These are phyloP conservation scores for Hirtodrosophila confusa DNA, from an alignment of 2,888 invertebrate species.

Conservation along the genomic window DNA sequence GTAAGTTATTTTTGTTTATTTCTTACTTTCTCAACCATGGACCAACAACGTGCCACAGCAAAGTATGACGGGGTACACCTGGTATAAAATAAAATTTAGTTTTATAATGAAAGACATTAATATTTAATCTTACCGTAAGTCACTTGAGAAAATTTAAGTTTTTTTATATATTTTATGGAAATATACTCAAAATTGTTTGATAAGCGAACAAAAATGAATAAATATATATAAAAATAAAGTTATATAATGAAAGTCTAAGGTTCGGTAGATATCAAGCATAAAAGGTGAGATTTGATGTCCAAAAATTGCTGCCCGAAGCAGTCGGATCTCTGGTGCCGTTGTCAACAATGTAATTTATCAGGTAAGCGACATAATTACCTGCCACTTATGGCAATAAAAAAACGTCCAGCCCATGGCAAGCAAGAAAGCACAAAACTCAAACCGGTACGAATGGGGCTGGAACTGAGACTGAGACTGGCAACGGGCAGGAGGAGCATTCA, in stretches of 20 bases:
- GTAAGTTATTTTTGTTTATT: too few relatives aligned
- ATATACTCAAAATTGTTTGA: too few relatives aligned
- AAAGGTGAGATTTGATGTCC: constrained; percentile 46
- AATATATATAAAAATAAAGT: too few relatives aligned
- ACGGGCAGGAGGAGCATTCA: constrained; percentile 58
- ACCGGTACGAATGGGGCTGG: constrained; percentile 9
- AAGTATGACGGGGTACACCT: too few relatives aligned
- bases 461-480: constrained; percentile 3
- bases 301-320: constrained; percentile 40
- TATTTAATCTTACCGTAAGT: too few relatives aligned
- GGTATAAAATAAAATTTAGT: too few relatives aligned
- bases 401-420: constrained; percentile 44
- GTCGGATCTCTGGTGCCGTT: constrained; percentile 58
- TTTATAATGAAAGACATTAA: too few relatives aligned
- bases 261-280: constrained; percentile 18
- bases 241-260: constrained; percentile 25
- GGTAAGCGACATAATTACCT: constrained; percentile 82
- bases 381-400: constrained; percentile 82
- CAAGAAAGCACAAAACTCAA: constrained; percentile 24
- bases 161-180: too few relatives aligned
- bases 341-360: constrained; percentile 82
- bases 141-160: too few relatives aligned
- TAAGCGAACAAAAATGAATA: too few relatives aligned
- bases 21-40: too few relatives aligned
- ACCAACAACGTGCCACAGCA: too few relatives aligned